These are phyloP conservation scores for Ferrisia virgata DNA, from an alignment of 2,888 invertebrate species.

Conservation along the genomic window DNA sequence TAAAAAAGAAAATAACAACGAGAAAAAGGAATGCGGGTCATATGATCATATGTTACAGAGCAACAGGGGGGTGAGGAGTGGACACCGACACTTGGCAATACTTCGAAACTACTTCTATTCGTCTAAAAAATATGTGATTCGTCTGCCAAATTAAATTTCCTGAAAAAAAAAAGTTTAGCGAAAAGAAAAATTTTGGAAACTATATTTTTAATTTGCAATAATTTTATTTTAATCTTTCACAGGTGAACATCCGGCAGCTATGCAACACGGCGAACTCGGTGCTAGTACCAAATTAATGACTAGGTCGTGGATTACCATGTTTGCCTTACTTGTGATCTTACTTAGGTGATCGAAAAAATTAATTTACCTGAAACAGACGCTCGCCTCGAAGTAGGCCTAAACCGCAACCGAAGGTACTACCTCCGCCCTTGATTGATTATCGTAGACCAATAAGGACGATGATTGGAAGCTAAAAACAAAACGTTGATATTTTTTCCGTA, in stretches of 20 bases:
- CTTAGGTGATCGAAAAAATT: constrained; percentile 33
- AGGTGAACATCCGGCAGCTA: constrained; percentile 77
- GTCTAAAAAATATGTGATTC: neutral
- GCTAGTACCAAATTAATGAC: constrained; percentile 47
- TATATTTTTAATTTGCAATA: constrained; percentile 9
- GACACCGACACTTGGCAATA: neutral
- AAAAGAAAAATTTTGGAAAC: no score
- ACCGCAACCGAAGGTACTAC: neutral
- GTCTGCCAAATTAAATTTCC: neutral
- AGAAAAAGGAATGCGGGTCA: neutral
- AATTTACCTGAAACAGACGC: neutral
- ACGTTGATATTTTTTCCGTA: neutral
- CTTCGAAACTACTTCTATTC: constrained; percentile 2
- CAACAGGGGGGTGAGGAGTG: constrained; percentile 1
- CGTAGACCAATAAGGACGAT: neutral
- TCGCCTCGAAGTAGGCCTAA: constrained; percentile 11
- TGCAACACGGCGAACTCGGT: constrained; percentile 61
- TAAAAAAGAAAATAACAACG: no score
- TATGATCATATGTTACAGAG: neutral
- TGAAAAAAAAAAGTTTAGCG: no score
- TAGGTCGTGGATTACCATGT: constrained; percentile 48
- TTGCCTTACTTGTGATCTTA: constrained; percentile 33
- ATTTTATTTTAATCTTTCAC: constrained; percentile 48
- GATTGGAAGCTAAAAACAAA: neutral
- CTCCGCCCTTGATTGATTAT: neutral